Conservation (phyloP, 2,888 invertebrate genomes). For the Aethes cnicana region DNA sequence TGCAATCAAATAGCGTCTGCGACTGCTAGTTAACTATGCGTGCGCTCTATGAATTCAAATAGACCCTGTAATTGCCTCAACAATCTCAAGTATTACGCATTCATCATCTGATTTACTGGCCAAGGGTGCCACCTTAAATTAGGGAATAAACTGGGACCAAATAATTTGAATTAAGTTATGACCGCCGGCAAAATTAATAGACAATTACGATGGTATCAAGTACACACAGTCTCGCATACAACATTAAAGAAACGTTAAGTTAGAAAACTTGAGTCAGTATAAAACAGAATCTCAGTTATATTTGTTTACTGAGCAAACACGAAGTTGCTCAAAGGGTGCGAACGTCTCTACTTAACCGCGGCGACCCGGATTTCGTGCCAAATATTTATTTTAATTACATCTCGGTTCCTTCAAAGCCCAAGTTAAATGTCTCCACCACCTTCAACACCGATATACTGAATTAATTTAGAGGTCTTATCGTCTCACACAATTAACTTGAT, state of each 20-base stretch:
- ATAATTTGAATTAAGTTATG: conserved; percentile 14
- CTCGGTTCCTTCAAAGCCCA: conserved; percentile 65
- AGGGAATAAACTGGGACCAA: conserved; percentile 6
- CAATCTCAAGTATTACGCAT: conserved; percentile 42
- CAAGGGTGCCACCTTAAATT: conserved; percentile 1
- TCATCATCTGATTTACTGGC: conserved; percentile 26
- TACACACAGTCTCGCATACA: not conserved
- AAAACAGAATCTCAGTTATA: conserved; percentile 71
- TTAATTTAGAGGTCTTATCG: conserved; percentile 43
- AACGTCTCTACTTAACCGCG: conserved; percentile 77
- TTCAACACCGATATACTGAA: conserved; percentile 56
- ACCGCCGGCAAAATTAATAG: not conserved
- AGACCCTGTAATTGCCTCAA: conserved; percentile 56
- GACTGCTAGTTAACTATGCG: conserved; percentile 70
- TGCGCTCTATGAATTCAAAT: conserved; percentile 71
- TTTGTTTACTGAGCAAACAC: conserved; percentile 79
- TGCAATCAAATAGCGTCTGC: conserved; percentile 70
- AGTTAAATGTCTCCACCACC: conserved; percentile 64
- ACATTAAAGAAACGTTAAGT: not conserved
- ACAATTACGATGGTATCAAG: not conserved
- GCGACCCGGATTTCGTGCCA: conserved; percentile 76
- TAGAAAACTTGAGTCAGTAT: conserved; percentile 46
- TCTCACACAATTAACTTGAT: conserved; percentile 29
- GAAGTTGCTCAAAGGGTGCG: conserved; percentile 78
- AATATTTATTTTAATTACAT: conserved; percentile 82